These are phyloP conservation scores for Larimichthys crocea DNA, from an alignment of 2,113 vertebrate species.

Conservation along the genomic window DNA sequence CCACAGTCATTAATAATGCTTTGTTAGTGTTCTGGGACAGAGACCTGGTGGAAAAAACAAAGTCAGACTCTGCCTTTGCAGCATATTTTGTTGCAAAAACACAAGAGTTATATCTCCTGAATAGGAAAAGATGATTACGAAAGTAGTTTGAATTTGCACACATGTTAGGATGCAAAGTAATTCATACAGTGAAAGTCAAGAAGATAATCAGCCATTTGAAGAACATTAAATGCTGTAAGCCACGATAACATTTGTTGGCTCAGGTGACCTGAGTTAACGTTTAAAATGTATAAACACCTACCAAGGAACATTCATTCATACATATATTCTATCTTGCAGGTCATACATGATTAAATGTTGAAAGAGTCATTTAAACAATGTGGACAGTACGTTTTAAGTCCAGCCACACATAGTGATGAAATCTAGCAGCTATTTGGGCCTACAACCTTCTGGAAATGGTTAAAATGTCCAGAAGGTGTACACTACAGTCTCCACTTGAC, in stretches of 20 bases:
- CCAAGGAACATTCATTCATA: not conserved
- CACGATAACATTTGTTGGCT: not conserved
- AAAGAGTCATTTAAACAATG: not conserved
- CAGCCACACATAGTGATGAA: not conserved
- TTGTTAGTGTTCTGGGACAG: constrained; percentile 8
- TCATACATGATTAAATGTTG: no score
- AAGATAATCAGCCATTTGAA: not conserved
- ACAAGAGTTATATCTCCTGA: not conserved
- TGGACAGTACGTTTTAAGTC: no score
- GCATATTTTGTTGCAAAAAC: not conserved
- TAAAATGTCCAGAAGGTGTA: not conserved
- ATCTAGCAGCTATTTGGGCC: not conserved
- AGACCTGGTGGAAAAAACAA: not conserved
- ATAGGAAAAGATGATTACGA: not conserved
- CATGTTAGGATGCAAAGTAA: not conserved
- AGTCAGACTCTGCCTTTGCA: not conserved
- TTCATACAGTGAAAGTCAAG: no score
- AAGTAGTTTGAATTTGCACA: not conserved
- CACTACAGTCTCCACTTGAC: not conserved
- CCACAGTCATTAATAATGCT: constrained; percentile 20
- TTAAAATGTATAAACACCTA: not conserved
- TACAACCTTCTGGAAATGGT: not conserved
- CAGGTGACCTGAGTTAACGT: not conserved
- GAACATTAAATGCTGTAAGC: not conserved
- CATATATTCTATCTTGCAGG: no score